Evolutionary conservation across 2,113 vertebrate species (phyloP).

Genomic region (Donacobius atricapilla): DNA sequence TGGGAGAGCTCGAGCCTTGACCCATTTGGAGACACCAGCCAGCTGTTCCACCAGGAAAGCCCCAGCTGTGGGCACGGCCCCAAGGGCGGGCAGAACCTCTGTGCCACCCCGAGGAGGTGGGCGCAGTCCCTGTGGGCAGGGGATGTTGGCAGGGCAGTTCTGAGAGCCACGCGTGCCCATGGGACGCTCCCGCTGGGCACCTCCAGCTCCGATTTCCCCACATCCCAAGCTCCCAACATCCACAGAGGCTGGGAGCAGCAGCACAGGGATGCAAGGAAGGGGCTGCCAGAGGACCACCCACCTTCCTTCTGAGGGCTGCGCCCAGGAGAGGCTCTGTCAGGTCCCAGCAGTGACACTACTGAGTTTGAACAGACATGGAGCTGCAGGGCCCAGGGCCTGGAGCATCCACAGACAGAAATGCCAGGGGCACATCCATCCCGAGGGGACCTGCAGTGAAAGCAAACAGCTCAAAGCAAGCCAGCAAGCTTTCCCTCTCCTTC

Average conservation of each 20-base stretch:
- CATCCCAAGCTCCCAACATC: fast-evolving
- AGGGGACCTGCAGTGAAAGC: background rate
- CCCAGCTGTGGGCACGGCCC: background rate
- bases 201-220: no score
- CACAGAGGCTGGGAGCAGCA: fast-evolving
- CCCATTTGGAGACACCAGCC: fast-evolving
- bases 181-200: no score
- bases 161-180: no score
- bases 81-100: fast-evolving
- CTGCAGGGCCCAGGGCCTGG: fast-evolving
- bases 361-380: background rate
- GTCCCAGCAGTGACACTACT: background rate
- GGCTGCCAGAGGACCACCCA: background rate
- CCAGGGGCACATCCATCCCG: background rate
- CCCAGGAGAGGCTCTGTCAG: fast-evolving
- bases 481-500: background rate
- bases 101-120: fast-evolving
- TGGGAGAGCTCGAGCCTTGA: background rate
- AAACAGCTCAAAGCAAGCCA: background rate
- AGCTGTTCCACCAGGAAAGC: background rate
- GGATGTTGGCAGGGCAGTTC: fast-evolving
- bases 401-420: fast-evolving
- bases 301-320: fast-evolving
- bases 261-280: fast-evolving
- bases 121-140: fast-evolving